Base-by-base conservation (phyloP, 2,888 invertebrate genomes). In the Parnassius smintheus region DNA sequence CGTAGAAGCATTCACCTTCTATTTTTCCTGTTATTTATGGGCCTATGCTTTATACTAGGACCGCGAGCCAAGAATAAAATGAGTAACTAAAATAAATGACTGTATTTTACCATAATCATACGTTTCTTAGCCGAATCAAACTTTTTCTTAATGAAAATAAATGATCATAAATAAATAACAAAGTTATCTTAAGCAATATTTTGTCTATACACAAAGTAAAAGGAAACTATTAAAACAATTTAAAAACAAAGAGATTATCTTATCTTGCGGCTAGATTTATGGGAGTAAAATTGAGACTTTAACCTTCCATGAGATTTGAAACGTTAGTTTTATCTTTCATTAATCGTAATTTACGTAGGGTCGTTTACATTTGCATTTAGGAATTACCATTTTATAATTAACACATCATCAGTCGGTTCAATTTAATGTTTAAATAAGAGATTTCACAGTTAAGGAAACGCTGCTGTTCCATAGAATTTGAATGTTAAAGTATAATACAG, bases 21-120 rank as follows among this genome's bases (percentile, higher is more conserved):
- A 91, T 91, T 91, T 90, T 84, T 87, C 86, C 73, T 74, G 88
- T 91, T 89, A 91, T 91, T 91, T 91, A 91, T 91, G 89, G 78
- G 84, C 84, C 90, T 85, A 88, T 90, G 91, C 86, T 85, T 88
- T 89, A 87, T 85, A 86, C 86, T 82, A 84, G 83, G 84, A 89
- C 88, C 86, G 81, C 83, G 83, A 83, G 84, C 87, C 85, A 85
- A 84, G 86, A 89, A 88, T 89, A 86, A 89, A 89, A 88, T 86
- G 86, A 85, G 83, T 88, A 90, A 88, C 89, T 86, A 85, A 89
- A 91, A 91, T 88, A 81, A 86, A 89, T 88, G 82, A 82, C 77
- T 78, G 71, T 77, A 81, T 80, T 85, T 85, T 83, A 82, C 83
- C 83, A 83, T 85, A 85, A 87, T 87, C 87, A 85, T 84, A 82